Percentiles rank a stretch among this genome's conserved stretches.
Conservation (phyloP, 1,140 invertebrate genomes). For the Euwallacea similis region DNA sequence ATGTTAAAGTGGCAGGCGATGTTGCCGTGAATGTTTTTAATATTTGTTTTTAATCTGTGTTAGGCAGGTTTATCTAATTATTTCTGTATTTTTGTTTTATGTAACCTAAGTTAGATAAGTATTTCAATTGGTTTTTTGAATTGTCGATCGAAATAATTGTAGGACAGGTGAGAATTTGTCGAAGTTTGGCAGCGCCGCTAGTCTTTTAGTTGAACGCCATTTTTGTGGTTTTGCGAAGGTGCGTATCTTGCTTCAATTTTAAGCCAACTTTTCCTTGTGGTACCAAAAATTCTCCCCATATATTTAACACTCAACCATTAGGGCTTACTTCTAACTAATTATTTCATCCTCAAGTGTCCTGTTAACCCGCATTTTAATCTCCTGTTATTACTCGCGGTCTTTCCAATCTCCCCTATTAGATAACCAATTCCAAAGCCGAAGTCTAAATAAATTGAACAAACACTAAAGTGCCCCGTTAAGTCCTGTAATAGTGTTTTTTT, state of each 20-base stretch:
- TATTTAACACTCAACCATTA: not conserved
- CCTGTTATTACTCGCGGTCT: not conserved
- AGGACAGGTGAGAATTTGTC: too few relatives aligned
- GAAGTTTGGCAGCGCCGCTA: too few relatives aligned
- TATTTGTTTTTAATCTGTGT: too few relatives aligned
- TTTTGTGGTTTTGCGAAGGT: slow-evolving; percentile 9
- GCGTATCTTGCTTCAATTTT: not conserved
- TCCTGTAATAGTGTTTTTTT: not conserved
- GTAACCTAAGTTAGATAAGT: too few relatives aligned
- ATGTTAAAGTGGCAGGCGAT: too few relatives aligned
- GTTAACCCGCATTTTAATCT: not conserved
- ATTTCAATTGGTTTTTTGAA: too few relatives aligned
- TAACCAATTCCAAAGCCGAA: not conserved
- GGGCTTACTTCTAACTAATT: too few relatives aligned
- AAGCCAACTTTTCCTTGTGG: not conserved
- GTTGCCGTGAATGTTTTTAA: too few relatives aligned
- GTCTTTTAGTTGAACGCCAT: not conserved
- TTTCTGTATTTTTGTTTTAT: too few relatives aligned
- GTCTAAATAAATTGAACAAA: too few relatives aligned
- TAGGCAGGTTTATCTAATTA: too few relatives aligned
- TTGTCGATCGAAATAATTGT: too few relatives aligned
- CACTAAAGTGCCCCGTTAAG: not conserved
- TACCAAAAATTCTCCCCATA: not conserved
- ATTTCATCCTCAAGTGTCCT: not conserved
- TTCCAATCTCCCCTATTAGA: not conserved